Base-by-base conservation (phyloP, 2,113 vertebrate species). In the Caracal caracal region DNA sequence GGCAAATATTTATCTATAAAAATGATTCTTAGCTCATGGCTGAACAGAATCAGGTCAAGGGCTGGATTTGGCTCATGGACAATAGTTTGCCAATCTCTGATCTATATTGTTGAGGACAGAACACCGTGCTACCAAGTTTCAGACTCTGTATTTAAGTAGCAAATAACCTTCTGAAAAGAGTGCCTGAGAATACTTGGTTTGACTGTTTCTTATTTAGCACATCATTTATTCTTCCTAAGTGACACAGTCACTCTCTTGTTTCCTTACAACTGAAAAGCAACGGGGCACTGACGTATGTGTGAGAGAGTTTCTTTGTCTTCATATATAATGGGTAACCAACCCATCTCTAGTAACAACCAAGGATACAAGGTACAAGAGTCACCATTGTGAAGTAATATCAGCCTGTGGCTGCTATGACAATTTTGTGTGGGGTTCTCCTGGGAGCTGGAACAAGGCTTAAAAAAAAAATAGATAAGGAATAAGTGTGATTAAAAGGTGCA, bases 241-340 rank as follows among this genome's bases (percentile, higher is more conserved):
- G 56, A 75, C 87, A 92, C 10, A 90, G 80, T 83, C 47, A 26
- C 40, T 68, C 86, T 85, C 87, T 95, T 95, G 83, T 92, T 96
- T 94, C 40, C 83, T 93, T 84, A 95, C 49, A 71, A 33, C 16
- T 94, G 66, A 76, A 70, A 53, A 92, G 93, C 90, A 87, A 49
- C 4, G 4, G 89, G 75, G 61, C 75, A 51, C 56, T 93, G 85
- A 85, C 81, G 20, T 40, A 75, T 26, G 4, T 75, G 49, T 84
- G 79, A 95, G 63, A 91, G 35, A 92, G 43, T 84, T 88, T 97
- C 93, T 96, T 95, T 97, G 95, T 97, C 87, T 94, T 96, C 47
- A 22, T 49, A 47, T 37, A 88, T 84, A 96, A 90, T 86, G 95
- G 43, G 51, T 90, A 75, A 84, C 65, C 75, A 93, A 17, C 22